Evolutionary conservation across 1,140 invertebrate species (phyloP).

Genomic region (Alviniconcha marisindica): DNA sequence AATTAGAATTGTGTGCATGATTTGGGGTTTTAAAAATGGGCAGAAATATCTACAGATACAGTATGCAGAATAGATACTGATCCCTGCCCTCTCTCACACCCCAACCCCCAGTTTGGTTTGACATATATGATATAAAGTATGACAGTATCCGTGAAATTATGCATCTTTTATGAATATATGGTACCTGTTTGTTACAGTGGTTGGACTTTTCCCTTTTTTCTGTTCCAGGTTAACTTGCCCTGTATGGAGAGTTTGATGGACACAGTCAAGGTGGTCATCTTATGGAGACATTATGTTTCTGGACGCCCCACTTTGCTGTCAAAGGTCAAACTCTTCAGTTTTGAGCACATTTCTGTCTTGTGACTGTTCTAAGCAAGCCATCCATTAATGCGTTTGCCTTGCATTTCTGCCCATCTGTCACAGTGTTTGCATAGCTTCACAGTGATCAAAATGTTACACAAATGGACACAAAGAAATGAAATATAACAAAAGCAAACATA

Average conservation of each 20-base stretch:
- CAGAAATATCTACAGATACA: not conserved
- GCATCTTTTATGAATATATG: not conserved
- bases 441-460: too few relatives aligned
- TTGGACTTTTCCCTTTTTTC: not conserved
- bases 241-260: not conserved
- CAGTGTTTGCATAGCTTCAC: not conserved
- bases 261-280: not conserved
- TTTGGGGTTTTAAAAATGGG: too few relatives aligned
- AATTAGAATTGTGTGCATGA: too few relatives aligned
- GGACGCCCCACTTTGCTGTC: not conserved
- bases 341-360: too few relatives aligned
- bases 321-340: not conserved
- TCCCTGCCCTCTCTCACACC: too few relatives aligned
- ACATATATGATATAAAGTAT: slow-evolving; percentile 23
- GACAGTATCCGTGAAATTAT: not conserved
- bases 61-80: not conserved
- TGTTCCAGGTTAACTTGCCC: not conserved
- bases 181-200: too few relatives aligned
- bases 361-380: not conserved
- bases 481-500: too few relatives aligned
- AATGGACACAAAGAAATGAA: too few relatives aligned
- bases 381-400: too few relatives aligned
- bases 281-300: slow-evolving; percentile 5
- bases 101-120: too few relatives aligned
- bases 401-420: too few relatives aligned